These are phyloP conservation scores for Mormyrus lacerda DNA, from an alignment of 2,113 vertebrate genomes.

Conservation along the genomic window DNA sequence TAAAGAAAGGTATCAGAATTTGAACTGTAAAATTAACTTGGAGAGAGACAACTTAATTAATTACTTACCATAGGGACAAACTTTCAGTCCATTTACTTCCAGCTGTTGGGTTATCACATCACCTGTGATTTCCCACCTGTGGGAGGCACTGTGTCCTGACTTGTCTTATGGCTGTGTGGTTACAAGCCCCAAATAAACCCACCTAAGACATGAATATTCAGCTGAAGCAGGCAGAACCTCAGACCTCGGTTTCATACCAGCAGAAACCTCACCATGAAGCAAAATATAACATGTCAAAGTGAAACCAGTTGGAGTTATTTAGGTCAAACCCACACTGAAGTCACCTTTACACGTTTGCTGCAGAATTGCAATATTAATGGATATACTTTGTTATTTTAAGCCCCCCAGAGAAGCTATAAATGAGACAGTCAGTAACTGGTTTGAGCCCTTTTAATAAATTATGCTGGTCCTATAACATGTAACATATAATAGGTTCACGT, in stretches of 20 bases:
- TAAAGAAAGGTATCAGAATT: background rate
- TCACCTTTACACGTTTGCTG: background rate
- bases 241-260: background rate
- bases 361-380: background rate
- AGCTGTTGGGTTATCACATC: background rate
- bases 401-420: background rate
- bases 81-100: background rate
- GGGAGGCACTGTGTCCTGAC: background rate
- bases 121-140: background rate
- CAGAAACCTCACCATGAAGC: background rate
- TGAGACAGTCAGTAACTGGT: background rate
- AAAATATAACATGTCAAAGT: background rate
- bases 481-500: background rate
- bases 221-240: background rate
- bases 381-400: background rate
- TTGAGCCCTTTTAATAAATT: background rate
- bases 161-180: background rate
- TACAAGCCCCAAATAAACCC: background rate
- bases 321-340: background rate
- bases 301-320: background rate
- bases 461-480: background rate
- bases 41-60: background rate
- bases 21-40: background rate
- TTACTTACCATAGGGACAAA: background rate
- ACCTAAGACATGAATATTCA: background rate